Conservation (phyloP, 2,113 vertebrate species). For the Gavia stellata region DNA sequence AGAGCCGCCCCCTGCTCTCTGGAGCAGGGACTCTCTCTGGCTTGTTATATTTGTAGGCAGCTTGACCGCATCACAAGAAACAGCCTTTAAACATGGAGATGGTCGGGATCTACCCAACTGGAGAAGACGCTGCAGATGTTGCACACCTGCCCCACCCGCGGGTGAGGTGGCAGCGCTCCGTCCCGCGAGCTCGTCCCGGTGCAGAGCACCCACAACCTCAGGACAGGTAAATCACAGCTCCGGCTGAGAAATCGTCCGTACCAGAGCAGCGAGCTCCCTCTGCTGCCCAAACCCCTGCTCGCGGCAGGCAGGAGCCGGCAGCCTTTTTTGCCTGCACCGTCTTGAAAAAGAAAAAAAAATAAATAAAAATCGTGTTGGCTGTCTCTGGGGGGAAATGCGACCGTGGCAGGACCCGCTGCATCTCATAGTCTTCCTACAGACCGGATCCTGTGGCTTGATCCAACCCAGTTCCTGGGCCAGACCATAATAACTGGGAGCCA, state of each 20-base stretch:
- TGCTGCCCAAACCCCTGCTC: neutral
- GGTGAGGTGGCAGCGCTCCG: neutral
- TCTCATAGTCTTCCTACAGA: neutral
- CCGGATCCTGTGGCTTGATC: neutral
- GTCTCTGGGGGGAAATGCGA: fast-evolving
- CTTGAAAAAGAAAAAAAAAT: neutral
- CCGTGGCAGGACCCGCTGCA: fast-evolving
- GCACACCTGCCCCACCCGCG: neutral
- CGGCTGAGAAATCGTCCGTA: neutral
- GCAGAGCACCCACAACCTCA: neutral
- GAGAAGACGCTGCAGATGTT: neutral
- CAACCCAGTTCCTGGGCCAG: neutral
- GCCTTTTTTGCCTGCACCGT: neutral
- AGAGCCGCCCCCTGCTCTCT: neutral
- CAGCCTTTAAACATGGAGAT: fast-evolving
- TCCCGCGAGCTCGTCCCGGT: fast-evolving
- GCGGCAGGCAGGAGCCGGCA: neutral
- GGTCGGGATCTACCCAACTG: fast-evolving
- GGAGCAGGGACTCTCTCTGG: neutral
- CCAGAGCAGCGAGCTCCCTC: slow-evolving; percentile 41
- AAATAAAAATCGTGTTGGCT: neutral
- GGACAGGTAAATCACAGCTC: neutral
- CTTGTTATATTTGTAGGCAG: fast-evolving
- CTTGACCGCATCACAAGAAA: neutral
- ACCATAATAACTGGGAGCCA: neutral